Evolutionary conservation across 2,888 invertebrate species (phyloP).

Genomic region (Ptychoptera contaminata): DNA sequence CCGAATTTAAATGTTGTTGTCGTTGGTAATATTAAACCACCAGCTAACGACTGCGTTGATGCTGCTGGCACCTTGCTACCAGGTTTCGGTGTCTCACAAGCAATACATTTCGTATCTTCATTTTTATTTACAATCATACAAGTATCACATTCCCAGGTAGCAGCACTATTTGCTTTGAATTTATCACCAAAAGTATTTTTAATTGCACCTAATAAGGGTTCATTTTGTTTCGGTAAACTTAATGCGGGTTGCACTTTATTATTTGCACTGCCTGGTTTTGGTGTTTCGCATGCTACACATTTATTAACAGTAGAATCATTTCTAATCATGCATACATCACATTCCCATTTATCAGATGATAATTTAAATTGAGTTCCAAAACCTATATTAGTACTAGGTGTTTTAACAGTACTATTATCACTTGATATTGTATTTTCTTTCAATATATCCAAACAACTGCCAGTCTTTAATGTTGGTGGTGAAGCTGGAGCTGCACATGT

Average conservation of each 20-base stretch:
- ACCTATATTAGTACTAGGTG: constrained; percentile 5
- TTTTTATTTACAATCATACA: constrained; percentile 44
- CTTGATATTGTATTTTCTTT: not conserved
- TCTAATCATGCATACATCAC: constrained; percentile 38
- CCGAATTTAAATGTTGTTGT: constrained; percentile 1
- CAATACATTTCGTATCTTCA: constrained; percentile 33
- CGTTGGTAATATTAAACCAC: not conserved
- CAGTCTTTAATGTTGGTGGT: constrained; percentile 20
- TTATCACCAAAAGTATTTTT: constrained; percentile 19
- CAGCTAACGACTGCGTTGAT: not conserved
- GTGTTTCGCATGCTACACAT: constrained; percentile 39
- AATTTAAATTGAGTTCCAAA: constrained; percentile 36
- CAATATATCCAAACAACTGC: constrained; percentile 31
- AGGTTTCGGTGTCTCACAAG: constrained; percentile 35
- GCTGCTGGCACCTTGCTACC: constrained; percentile 5
- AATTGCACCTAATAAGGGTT: too few species aligned
- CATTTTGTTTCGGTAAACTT: too few species aligned
- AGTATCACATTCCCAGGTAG: constrained; percentile 48
- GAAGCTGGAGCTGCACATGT: not conserved
- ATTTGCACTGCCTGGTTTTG: constrained; percentile 25
- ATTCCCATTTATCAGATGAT: constrained; percentile 40
- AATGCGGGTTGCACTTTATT: not conserved
- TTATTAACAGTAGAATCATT: constrained; percentile 31
- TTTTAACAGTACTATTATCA: not conserved
- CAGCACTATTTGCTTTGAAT: constrained; percentile 37